A percentile compares a stretch with the other conserved stretches of the same genome.
Conservation (phyloP, 2,888 invertebrate species). For the Anthophora plumipes region DNA sequence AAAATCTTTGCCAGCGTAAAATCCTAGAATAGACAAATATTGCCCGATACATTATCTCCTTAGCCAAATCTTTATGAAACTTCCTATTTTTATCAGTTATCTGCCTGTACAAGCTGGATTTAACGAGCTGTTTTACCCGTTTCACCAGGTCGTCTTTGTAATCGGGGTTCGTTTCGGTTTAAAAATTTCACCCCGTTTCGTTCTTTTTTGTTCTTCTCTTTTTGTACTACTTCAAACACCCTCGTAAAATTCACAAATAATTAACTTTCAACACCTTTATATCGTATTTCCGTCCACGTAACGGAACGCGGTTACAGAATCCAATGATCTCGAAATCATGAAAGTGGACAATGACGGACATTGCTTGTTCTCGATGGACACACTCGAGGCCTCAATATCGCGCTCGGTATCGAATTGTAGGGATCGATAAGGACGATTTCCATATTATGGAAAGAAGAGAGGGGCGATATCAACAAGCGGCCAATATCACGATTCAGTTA, state of each 20-base stretch:
- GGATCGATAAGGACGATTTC: slow-evolving; percentile 1
- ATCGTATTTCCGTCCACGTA: too few species aligned
- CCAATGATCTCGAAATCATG: background rate
- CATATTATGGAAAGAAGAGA: background rate
- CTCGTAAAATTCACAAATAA: background rate
- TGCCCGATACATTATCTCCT: slow-evolving; percentile 15
- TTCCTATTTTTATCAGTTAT: slow-evolving; percentile 29
- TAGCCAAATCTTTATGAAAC: slow-evolving; percentile 34
- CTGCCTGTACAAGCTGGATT: slow-evolving; percentile 5
- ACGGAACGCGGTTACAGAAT: background rate
- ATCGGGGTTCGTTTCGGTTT: background rate
- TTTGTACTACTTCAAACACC: background rate
- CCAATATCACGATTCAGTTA: slow-evolving; percentile 2
- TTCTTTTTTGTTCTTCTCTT: too few species aligned
- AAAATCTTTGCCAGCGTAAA: slow-evolving; percentile 27
- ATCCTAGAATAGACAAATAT: slow-evolving; percentile 39
- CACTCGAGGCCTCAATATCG: background rate
- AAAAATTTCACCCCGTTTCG: background rate
- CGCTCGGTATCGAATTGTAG: background rate
- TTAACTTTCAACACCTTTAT: background rate
- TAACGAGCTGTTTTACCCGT: slow-evolving; percentile 4
- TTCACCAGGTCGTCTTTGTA: background rate
- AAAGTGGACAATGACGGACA: background rate
- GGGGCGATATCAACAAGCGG: background rate
- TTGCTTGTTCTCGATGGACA: background rate